Percentiles rank a stretch among this genome's conserved stretches.
Conservation (phyloP, 2,888 invertebrate species). For the Copidosoma aretas region DNA sequence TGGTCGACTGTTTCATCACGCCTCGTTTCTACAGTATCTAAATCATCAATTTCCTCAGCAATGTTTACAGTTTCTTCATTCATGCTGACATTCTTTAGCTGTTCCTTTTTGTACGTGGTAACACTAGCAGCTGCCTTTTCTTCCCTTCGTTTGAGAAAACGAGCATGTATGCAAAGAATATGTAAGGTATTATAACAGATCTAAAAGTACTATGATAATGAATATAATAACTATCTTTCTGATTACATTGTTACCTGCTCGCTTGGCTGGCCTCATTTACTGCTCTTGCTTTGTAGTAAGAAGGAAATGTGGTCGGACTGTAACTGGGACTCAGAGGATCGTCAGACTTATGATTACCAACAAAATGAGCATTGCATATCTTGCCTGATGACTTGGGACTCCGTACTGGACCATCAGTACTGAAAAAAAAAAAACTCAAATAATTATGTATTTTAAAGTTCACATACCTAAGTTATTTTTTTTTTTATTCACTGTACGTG, state of each 20-base stretch:
- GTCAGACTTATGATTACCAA: slow-evolving; percentile 30
- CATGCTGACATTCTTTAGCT: too few species aligned
- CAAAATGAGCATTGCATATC: slow-evolving; percentile 30
- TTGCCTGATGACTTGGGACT: slow-evolving; percentile 12
- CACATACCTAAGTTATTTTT: not conserved
- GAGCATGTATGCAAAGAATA: too few species aligned
- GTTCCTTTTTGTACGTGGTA: too few species aligned
- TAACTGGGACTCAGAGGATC: slow-evolving; percentile 24
- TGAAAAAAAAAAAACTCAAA: not conserved
- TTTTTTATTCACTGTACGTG: not conserved
- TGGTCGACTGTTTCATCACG: too few species aligned
- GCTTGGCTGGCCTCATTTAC: not conserved
- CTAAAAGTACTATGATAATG: too few species aligned
- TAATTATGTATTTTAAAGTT: not conserved
- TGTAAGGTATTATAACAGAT: too few species aligned
- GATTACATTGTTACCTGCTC: not conserved
- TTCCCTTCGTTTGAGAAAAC: too few species aligned
- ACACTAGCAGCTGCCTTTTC: too few species aligned
- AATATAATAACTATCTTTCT: not conserved
- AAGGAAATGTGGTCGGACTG: slow-evolving; percentile 25
- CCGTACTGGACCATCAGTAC: slow-evolving; percentile 19
- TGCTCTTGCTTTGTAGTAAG: slow-evolving; percentile 7
- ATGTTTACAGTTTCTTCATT: too few species aligned
- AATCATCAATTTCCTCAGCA: too few species aligned
- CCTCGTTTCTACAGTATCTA: too few species aligned